A percentile compares a stretch with the other conserved stretches of the same genome.
These are phyloP conservation scores for Salvator merianae DNA, from an alignment of 2,113 vertebrate genomes.

Conservation along the genomic window DNA sequence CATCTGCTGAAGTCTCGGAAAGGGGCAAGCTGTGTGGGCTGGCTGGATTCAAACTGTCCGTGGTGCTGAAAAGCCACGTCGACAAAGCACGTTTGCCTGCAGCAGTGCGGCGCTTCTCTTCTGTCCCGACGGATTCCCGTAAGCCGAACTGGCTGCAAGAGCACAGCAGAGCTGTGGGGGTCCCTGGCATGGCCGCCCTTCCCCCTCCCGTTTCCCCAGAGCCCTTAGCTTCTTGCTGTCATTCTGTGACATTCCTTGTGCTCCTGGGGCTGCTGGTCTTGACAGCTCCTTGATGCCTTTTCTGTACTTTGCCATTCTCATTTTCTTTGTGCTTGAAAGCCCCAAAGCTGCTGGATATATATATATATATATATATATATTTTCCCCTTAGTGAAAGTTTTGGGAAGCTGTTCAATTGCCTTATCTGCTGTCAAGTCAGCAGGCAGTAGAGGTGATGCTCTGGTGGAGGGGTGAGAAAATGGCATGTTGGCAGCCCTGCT, in stretches of 20 bases:
- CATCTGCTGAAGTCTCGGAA: neutral
- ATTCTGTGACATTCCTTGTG: neutral
- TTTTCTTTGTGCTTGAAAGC: neutral
- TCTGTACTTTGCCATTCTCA: neutral
- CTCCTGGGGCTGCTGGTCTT: neutral
- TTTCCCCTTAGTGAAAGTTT: neutral
- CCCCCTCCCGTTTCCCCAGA: neutral
- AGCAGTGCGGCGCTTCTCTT: too few relatives aligned
- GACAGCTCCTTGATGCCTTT: neutral
- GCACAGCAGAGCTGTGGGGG: neutral
- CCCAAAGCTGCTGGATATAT: neutral
- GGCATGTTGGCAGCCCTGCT: neutral
- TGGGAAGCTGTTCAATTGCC: neutral
- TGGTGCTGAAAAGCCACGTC: neutral
- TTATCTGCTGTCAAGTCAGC: neutral
- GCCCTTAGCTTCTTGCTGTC: neutral
- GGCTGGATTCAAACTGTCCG: neutral
- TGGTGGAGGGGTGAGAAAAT: neutral
- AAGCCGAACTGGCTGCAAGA: neutral
- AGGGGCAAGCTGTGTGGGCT: neutral
- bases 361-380: too few relatives aligned
- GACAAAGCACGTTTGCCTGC: neutral
- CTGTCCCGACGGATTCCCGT: neutral
- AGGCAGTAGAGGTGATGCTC: neutral
- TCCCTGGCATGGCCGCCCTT: fast-evolving